A percentile compares a stretch with the other conserved stretches of the same genome.
These are phyloP conservation scores for Geophilus truncorum DNA, from an alignment of 2,888 invertebrate species.

Conservation along the genomic window DNA sequence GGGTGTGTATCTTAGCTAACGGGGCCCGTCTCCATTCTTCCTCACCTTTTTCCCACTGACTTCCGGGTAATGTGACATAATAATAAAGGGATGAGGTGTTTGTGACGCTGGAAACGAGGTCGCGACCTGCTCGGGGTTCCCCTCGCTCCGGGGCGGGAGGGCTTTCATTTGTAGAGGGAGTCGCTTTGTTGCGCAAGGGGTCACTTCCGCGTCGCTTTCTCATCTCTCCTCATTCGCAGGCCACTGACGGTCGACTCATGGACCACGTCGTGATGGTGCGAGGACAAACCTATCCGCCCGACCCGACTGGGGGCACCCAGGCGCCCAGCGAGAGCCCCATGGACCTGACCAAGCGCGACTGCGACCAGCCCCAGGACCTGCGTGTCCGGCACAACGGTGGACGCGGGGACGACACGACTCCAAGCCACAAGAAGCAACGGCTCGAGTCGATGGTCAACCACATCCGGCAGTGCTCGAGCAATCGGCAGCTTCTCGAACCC, in stretches of 20 bases:
- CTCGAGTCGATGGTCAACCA: neutral
- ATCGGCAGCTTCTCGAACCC: neutral
- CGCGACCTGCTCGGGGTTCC: no score
- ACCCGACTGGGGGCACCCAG: neutral
- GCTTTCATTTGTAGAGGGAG: no score
- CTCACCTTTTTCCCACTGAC: no score
- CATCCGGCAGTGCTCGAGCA: neutral
- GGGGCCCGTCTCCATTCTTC: no score
- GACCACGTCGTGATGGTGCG: neutral
- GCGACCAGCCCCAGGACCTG: neutral
- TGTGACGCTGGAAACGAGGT: no score
- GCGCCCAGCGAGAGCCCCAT: neutral
- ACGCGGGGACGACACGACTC: neutral
- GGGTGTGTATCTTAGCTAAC: no score
- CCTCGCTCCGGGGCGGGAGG: no score
- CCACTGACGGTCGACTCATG: neutral
- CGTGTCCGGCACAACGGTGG: neutral
- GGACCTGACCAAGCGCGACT: neutral
- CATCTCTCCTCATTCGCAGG: neutral
- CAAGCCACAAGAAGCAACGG: neutral
- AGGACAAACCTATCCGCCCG: neutral
- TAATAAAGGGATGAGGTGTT: no score
- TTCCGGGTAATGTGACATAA: no score
- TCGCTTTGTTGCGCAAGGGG: no score
- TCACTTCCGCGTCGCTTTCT: no score